Base-by-base conservation (phyloP, 1,140 invertebrate species). In the Orussus abietinus region DNA sequence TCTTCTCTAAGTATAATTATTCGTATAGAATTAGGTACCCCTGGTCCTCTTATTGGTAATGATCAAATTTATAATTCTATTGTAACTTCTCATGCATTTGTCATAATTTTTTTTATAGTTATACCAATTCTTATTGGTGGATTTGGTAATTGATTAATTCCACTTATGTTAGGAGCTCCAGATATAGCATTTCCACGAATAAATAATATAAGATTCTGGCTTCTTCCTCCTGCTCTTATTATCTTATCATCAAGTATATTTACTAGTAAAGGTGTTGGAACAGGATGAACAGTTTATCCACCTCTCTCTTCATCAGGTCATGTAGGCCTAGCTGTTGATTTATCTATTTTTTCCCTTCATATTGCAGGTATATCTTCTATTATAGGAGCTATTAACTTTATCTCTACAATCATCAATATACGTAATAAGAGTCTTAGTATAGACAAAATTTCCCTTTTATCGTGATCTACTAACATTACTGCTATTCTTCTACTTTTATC, bases 41-140 rank as follows among this genome's bases (percentile, higher is more conserved):
- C 79, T 0, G 78, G 77, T 19, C 64, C 56, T 30, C 69, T 82
- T 62, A 79, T 86, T 68, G 72, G 69, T 25, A 75, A 84, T 75
- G 78, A 82, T 59, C 77, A 84, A 75, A 76, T 83, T 65, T 86
- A 84, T 77, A 86, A 86, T 72, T 71, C 76, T 40, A 74, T 86
- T 65, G 77, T 87, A 12, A 88, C 84, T 6, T 72, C 75, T 4
- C 83, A 88, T 75, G 84, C 81, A 45, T 83, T 87, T 72, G 61
- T 86, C 52, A 87, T 86, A 78, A 84, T 86, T 81, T 88, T 87
- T 70, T 85, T 86, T 75, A 82, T 85, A 74, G 80, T 87, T 43
- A 86, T 87, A 75, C 84, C 83, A 34, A 75, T 83, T 66, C 77
- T 86, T 78, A 82, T 88, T 76, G 85, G 84, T 30, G 83, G 84